These are phyloP conservation scores for Antheraea assamensis DNA, from an alignment of 2,888 invertebrate species.

Conservation along the genomic window DNA sequence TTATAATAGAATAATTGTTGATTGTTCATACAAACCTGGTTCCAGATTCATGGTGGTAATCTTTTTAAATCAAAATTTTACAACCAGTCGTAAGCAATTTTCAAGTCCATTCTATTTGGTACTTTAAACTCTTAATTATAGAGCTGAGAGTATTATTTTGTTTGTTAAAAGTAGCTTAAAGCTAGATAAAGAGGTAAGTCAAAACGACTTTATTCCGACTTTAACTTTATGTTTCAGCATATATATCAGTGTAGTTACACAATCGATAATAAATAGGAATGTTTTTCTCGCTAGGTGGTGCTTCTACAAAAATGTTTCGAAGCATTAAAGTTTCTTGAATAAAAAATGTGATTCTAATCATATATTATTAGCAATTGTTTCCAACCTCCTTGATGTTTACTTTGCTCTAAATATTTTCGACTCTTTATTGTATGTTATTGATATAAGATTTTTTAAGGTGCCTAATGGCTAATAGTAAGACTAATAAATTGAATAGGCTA, in stretches of 20 bases:
- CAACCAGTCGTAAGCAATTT: not conserved
- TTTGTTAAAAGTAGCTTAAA: not conserved
- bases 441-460: too few species aligned
- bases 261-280: not conserved
- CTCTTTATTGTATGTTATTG: too few species aligned
- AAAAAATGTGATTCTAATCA: not conserved
- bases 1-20: too few species aligned
- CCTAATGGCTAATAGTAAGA: too few species aligned
- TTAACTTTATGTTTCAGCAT: not conserved
- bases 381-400: too few species aligned
- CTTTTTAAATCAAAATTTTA: not conserved
- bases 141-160: not conserved
- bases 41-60: not conserved
- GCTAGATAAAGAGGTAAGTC: not conserved
- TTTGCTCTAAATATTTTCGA: too few species aligned
- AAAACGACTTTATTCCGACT: not conserved
- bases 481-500: too few species aligned
- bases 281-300: not conserved
- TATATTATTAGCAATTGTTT: too few species aligned
- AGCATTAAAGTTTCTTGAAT: not conserved
- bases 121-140: not conserved
- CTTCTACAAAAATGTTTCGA: not conserved
- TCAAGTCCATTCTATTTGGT: not conserved
- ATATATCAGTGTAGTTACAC: too few species aligned
- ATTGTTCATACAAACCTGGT: not conserved